Evolutionary conservation across 1,140 invertebrate species (phyloP), one percentile per base, ranked within the genome.

Genomic region (Sinella curviseta): DNA sequence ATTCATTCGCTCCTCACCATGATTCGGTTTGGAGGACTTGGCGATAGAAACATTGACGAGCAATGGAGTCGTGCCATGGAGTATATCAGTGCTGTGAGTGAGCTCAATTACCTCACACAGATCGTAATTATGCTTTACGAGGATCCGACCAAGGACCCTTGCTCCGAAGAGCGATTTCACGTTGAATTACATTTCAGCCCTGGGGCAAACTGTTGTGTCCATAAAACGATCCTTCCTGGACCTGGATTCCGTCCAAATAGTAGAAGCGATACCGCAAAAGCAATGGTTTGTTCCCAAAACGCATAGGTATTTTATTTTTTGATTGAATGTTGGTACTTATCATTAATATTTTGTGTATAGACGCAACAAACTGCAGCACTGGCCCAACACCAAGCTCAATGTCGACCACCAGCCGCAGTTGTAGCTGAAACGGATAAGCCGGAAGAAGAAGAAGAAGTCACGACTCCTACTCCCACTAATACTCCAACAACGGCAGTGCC

Each of bases 111-210:
- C 87, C 97, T 99, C 94, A 98, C 97, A 0, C 98, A 99, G 88
- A 95, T 99, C 74, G 97, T 99, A 0, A 95, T 99, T 2, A 99
- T 99, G 97, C 88, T 99, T n/a, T 99, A 99, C 86, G 97, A 99
- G 88, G 97, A 99, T 88, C 96, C 96, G 3, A 98, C 95, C 0
- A 98, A 99, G 87, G 95, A 96, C 87, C 93, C 94, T 0, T 91
- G 89, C 54, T 95, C 94, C 17, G 94, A 97, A 85, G 94, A 95
- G 87, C 90, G 94, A 81, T 99, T 98, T 86, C 97, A 99, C 86
- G 95, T 99, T 54, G 97, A 99, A 87, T 88, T 99, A 20, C 97
- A 99, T 88, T 99, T 99, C 85, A 98, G 96, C 89, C 97, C 97
- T 0, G 97, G 97, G 60, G 96, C 97, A 0, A 97, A 97, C 86